Percentiles rank a stretch among this genome's conserved stretches.
Evolutionary conservation across 1,140 invertebrate genomes (phyloP).

Genomic region (Drosophila sproati): DNA sequence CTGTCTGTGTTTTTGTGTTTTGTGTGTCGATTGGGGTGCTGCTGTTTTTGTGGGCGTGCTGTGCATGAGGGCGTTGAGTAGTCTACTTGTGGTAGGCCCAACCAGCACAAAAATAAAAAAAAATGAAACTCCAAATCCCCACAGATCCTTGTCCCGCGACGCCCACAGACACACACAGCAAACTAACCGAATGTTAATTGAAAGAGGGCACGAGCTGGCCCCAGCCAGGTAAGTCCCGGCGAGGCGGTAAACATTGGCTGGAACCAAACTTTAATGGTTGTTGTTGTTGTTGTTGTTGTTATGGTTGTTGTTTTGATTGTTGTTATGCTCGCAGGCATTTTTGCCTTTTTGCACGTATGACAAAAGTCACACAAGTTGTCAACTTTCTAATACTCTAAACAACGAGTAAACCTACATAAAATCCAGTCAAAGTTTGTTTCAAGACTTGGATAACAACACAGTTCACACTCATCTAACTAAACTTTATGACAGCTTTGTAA

Average conservation of each 20-base stretch:
- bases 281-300: slow-evolving; percentile 1
- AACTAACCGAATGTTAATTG: slow-evolving; percentile 34
- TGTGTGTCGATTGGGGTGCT: too few species aligned
- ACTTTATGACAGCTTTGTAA: too few species aligned
- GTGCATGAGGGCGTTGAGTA: neutral
- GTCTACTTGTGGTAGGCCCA: slow-evolving; percentile 21
- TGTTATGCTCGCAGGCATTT: slow-evolving; percentile 18
- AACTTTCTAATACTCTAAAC: slow-evolving; percentile 1
- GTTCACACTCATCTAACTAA: too few species aligned
- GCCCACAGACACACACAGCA: slow-evolving; percentile 10
- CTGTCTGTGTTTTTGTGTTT: neutral
- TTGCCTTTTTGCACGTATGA: slow-evolving; percentile 25
- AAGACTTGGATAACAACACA: too few species aligned
- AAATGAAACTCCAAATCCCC: neutral
- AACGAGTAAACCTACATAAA: neutral
- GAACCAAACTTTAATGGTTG: slow-evolving; percentile 15
- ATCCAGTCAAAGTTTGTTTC: neutral
- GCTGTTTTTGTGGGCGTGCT: slow-evolving; percentile 5
- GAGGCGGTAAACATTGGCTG: slow-evolving; percentile 32
- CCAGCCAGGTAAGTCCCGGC: neutral
- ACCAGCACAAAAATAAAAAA: neutral
- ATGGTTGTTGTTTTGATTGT: neutral
- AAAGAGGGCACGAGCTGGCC: neutral
- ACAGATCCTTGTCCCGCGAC: slow-evolving; percentile 6
- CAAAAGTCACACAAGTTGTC: slow-evolving; percentile 9